Base-by-base conservation (phyloP, 2,113 vertebrate genomes). In the Forbesichthys agassizii region DNA sequence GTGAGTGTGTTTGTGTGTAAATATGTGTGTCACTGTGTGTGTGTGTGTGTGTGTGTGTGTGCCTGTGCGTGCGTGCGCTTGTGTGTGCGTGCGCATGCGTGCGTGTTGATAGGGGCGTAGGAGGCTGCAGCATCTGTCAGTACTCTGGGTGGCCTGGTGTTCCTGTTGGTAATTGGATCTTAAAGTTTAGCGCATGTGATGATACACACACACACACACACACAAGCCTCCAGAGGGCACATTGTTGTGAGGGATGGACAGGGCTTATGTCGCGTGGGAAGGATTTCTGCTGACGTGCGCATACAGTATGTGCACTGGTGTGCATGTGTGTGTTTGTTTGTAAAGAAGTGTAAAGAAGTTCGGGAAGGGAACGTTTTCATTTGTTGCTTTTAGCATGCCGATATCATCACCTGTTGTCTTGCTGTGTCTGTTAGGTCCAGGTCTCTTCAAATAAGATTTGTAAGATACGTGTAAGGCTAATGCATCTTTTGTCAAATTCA, bases 81-180 rank as follows among this genome's bases (percentile, higher is more conserved):
- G 62, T 74, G 8, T 71, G 9, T 64, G 51, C 69, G 20, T 77
- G 52, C 72, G 52, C 72, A 33, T 52, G 16, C 64, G 49, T 70
- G 66, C 55, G 59, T 88, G 83, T 76, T 86, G 84, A 91, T 89
- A 86, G 80, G 85, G 86, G 90, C 18, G 76, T 79, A 64, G 77
- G 76, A 65, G 78, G 85, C 77, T 82, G 76, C 64, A 78, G 78
- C 83, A 80, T 88, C 83, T 91, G 90, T 92, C 89, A 88, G 78
- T 90, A 67, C 66, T 69, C 68, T 90, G 91, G 88, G 90, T 91
- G 91, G 90, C 88, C 89, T 80, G 70, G 61, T 83, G 77, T 90
- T 92, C 88, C 89, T 91, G 80, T 86, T 72, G 68, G 89, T 91
- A 91, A 92, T 89, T 89, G 82, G 86, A 90, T 92, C 89, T 90